A percentile compares a stretch with the other conserved stretches of the same genome.
Conservation (phyloP, 1,140 invertebrate genomes). For the Xylocopa sonorina region DNA sequence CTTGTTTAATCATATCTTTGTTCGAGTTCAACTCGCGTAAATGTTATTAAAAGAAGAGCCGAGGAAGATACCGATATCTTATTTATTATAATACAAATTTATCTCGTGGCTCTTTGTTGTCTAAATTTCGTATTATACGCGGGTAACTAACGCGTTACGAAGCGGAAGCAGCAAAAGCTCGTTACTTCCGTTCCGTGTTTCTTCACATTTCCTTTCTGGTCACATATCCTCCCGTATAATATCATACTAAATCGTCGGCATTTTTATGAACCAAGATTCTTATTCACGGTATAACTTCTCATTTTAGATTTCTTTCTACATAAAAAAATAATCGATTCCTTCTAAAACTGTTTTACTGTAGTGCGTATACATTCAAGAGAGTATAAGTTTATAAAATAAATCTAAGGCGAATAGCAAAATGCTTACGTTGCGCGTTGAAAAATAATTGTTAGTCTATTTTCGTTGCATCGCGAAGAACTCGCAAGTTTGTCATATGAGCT, state of each 20-base stretch:
- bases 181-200: slow-evolving; percentile 50
- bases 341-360: not conserved
- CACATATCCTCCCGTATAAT: slow-evolving; percentile 18
- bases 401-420: not conserved
- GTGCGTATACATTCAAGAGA: not conserved
- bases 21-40: not conserved
- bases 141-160: slow-evolving; percentile 40
- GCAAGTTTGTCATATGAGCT: slow-evolving; percentile 23
- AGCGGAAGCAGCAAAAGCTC: slow-evolving; percentile 54
- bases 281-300: not conserved
- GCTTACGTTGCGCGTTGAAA: not conserved
- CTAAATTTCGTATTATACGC: not conserved
- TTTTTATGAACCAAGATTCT: slow-evolving; percentile 23
- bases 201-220: slow-evolving; percentile 56
- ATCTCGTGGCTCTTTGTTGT: not conserved
- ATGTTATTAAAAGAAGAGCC: not conserved
- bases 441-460: slow-evolving; percentile 42
- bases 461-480: not conserved
- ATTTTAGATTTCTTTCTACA: not conserved
- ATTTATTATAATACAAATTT: not conserved
- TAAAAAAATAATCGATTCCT: too few species aligned
- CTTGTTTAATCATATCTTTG: not conserved
- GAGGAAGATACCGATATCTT: not conserved
- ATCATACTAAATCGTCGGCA: not conserved
- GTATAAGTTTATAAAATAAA: not conserved